Evolutionary conservation across 64 coral and sea anemone genomes (phyloP).

Genomic region (Platygyra sinensis): DNA sequence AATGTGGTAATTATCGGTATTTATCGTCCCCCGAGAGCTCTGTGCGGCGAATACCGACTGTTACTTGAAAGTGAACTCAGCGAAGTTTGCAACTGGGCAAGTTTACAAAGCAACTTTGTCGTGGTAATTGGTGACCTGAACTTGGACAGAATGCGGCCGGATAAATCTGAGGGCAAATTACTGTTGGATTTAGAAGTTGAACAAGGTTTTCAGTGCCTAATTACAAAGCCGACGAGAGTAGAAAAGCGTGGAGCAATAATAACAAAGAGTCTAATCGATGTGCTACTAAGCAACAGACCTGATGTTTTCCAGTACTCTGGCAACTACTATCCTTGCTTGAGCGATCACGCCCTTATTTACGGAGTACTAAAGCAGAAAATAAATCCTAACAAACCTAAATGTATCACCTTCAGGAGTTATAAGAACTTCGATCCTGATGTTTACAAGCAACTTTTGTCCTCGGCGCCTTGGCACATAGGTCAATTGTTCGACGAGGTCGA

Average conservation of each 20-base stretch:
- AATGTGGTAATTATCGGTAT: slow-evolving; percentile 45
- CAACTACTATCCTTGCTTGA: slow-evolving; percentile 11
- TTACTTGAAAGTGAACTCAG: slow-evolving; percentile 55
- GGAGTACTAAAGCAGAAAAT: slow-evolving; percentile 38
- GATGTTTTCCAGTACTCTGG: background rate
- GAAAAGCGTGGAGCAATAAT: background rate
- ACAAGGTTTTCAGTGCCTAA: slow-evolving; percentile 26
- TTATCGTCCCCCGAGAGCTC: slow-evolving; percentile 27
- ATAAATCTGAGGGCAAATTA: slow-evolving; percentile 23
- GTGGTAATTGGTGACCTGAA: background rate
- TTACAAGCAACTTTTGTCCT: background rate
- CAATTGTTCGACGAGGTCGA: background rate
- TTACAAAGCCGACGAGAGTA: slow-evolving; percentile 15
- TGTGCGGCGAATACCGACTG: slow-evolving; percentile 41
- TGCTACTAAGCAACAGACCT: slow-evolving; percentile 34
- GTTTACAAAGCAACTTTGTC: slow-evolving; percentile 36
- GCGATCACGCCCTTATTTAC: slow-evolving; percentile 35
- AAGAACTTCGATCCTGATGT: slow-evolving; percentile 33
- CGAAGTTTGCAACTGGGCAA: slow-evolving; percentile 60
- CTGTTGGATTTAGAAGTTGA: slow-evolving; percentile 13
- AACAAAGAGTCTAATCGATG: slow-evolving; percentile 24
- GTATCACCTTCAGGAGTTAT: slow-evolving; percentile 49
- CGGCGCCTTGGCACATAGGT: slow-evolving; percentile 14
- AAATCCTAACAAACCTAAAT: slow-evolving; percentile 44
- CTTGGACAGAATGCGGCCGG: background rate